Evolutionary conservation across 2,888 invertebrate species (phyloP).

Genomic region (Agrypnus murinus): DNA sequence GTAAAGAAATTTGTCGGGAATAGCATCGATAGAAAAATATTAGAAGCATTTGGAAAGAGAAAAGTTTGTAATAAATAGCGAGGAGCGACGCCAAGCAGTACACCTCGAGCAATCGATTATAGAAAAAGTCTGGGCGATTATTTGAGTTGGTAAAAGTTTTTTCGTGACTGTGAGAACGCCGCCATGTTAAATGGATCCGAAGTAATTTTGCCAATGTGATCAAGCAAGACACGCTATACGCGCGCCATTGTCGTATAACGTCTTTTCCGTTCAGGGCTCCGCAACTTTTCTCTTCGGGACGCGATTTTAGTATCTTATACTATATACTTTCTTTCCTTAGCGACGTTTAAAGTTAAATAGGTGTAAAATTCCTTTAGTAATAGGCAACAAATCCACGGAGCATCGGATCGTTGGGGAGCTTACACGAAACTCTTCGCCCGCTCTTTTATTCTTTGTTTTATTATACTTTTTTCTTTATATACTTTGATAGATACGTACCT

Average conservation of each 20-base stretch:
- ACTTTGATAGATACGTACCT: constrained; percentile 51
- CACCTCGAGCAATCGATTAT: constrained; percentile 59
- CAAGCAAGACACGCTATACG: constrained; percentile 67
- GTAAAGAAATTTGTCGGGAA: constrained; percentile 53
- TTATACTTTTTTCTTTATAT: constrained; percentile 40
- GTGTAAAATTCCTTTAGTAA: constrained; percentile 71
- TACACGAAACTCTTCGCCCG: constrained; percentile 43
- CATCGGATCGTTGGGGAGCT: constrained; percentile 46
- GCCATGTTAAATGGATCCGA: constrained; percentile 70
- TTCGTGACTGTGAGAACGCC: constrained; percentile 51
- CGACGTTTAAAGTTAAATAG: constrained; percentile 71
- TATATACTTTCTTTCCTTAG: constrained; percentile 61
- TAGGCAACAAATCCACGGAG: constrained; percentile 68
- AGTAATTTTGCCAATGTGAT: constrained; percentile 70
- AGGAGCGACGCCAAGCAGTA: constrained; percentile 46
- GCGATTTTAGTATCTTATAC: too few relatives aligned
- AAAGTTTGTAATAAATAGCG: constrained; percentile 54
- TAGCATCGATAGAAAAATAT: constrained; percentile 56
- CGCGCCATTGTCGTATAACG: constrained; percentile 57
- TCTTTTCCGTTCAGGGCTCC: constrained; percentile 52
- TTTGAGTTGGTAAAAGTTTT: constrained; percentile 55
- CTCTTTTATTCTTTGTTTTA: constrained; percentile 52
- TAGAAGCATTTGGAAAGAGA: constrained; percentile 46
- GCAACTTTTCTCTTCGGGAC: constrained; percentile 57
- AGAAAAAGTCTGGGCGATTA: constrained; percentile 59